Evolutionary conservation across 2,113 vertebrate species (phyloP).

Genomic region (Todiramphus chloris): DNA sequence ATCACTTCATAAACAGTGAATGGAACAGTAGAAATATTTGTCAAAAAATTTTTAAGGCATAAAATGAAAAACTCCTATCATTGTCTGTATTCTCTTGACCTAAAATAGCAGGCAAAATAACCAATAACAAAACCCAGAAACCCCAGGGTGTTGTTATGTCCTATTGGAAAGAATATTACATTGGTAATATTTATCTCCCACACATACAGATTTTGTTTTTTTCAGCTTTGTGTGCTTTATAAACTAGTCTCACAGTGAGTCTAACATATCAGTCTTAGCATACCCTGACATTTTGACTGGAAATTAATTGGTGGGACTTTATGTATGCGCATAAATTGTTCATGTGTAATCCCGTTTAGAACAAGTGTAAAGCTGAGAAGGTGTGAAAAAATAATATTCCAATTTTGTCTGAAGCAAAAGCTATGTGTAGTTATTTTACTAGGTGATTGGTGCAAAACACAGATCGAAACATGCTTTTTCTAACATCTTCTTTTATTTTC

Average conservation of each 20-base stretch:
- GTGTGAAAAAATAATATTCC: neutral
- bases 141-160: neutral
- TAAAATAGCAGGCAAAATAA: neutral
- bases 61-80: neutral
- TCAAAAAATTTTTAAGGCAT: neutral
- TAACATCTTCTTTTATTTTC: constrained; percentile 58
- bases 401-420: neutral
- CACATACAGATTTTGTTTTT: neutral
- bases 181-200: neutral
- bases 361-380: neutral
- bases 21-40: neutral
- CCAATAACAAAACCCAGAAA: neutral
- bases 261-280: neutral
- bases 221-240: neutral
- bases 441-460: neutral
- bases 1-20: neutral
- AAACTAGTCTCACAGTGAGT: neutral
- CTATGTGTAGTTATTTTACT: neutral
- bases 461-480: neutral
- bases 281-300: neutral
- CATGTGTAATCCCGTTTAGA: neutral
- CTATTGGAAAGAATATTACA: neutral
- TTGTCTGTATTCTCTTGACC: neutral
- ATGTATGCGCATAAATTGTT: neutral
- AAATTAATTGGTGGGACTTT: neutral